Conservation (phyloP, 2,888 invertebrate genomes). For the Dolichopus griseipennis region DNA sequence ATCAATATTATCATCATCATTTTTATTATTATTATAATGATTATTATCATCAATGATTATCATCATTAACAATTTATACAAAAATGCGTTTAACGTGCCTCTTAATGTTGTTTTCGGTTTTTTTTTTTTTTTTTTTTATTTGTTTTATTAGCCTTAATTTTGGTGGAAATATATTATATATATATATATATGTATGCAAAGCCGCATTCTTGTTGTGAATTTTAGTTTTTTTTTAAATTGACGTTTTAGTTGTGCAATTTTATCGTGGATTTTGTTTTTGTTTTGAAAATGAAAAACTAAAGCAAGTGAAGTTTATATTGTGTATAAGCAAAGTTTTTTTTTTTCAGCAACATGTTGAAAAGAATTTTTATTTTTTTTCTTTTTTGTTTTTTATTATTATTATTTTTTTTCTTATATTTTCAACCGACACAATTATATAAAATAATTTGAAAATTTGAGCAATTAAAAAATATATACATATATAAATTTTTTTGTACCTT, state of each 20-base stretch:
- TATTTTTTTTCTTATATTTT: too few species aligned
- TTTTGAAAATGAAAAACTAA: not conserved
- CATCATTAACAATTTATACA: not conserved
- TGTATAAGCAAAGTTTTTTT: too few species aligned
- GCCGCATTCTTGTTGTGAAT: too few species aligned
- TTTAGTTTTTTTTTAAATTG: too few species aligned
- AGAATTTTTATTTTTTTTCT: too few species aligned
- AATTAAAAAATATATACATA: not conserved
- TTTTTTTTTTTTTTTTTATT: not conserved
- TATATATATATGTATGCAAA: too few species aligned
- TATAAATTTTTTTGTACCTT: not conserved
- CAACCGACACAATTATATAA: not conserved
- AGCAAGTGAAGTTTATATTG: not conserved
- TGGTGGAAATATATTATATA: too few species aligned
- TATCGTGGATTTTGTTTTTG: not conserved
- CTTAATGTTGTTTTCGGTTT: not conserved
- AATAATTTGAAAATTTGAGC: not conserved
- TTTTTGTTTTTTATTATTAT: too few species aligned
- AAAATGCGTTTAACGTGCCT: constrained; percentile 1
- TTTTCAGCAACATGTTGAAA: too few species aligned
- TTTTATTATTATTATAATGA: too few species aligned
- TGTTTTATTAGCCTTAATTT: not conserved
- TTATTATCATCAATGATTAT: not conserved
- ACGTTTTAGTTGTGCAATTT: too few species aligned
- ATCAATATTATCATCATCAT: constrained; percentile 17